Evolutionary conservation across 2,113 vertebrate genomes (phyloP).

Genomic region (Axis porcinus): DNA sequence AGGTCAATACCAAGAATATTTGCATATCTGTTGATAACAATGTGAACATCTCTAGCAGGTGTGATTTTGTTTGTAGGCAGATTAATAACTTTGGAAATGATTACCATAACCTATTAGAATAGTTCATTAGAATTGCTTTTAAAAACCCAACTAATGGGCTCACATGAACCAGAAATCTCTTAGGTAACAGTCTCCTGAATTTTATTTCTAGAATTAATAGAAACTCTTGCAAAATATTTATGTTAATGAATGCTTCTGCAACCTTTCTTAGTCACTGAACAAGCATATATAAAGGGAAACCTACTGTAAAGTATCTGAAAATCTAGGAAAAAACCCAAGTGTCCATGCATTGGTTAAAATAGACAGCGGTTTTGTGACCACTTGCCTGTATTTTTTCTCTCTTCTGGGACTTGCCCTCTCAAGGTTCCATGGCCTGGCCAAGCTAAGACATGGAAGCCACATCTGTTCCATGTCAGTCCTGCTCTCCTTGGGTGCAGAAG

Average conservation of each 20-base stretch:
- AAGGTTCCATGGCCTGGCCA: background rate
- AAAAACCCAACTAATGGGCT: conserved; percentile 40
- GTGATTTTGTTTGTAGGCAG: conserved; percentile 29
- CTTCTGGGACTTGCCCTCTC: background rate
- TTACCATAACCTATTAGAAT: conserved; percentile 43
- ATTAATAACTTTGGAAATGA: conserved; percentile 63
- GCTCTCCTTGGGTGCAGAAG: background rate
- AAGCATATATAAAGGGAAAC: background rate
- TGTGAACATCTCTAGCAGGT: conserved; percentile 7
- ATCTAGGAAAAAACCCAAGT: background rate
- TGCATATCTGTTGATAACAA: conserved; percentile 68
- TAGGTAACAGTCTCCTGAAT: background rate
- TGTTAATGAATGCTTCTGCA: conserved; percentile 61
- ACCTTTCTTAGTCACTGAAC: conserved; percentile 62
- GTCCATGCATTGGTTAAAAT: background rate
- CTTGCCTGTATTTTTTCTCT: background rate
- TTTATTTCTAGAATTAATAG: conserved; percentile 8
- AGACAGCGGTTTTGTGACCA: background rate
- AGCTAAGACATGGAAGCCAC: background rate
- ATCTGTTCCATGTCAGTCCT: background rate
- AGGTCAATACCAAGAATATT: conserved; percentile 57
- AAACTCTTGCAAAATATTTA: conserved; percentile 22
- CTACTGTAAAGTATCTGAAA: background rate
- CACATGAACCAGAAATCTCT: conserved; percentile 37
- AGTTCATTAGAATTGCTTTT: conserved; percentile 57